phyloP scores from a whole-genome alignment of 2,888 invertebrate genomes.

The Microctonus aethiopoides region DNA sequence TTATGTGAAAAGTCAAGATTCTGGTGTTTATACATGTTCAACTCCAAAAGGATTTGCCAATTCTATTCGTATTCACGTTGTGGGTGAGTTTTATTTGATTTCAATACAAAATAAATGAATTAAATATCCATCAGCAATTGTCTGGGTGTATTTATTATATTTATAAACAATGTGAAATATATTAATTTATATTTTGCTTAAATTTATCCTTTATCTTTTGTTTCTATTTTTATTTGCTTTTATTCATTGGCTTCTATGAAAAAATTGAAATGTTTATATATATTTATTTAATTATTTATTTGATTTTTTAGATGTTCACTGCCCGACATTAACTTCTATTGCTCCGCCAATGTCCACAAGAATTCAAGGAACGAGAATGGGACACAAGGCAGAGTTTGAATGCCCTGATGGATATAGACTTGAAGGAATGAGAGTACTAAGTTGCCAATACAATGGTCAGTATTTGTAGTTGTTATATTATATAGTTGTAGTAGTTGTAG shows the following conservation, averaged over 20 bases:
- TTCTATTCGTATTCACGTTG: conserved; percentile 78
- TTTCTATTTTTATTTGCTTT: neutral
- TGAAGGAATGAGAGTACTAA: conserved; percentile 81
- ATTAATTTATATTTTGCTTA: too few species aligned
- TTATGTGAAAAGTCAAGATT: conserved; percentile 85
- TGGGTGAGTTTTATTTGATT: conserved; percentile 73
- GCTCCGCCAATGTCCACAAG: conserved; percentile 76
- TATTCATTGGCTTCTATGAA: too few species aligned
- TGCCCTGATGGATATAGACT: conserved; percentile 85
- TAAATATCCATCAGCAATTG: too few species aligned
- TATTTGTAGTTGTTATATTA: conserved; percentile 22
- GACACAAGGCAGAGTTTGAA: conserved; percentile 80
- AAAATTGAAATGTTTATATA: too few species aligned
- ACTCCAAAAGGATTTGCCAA: conserved; percentile 84
- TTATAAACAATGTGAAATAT: too few species aligned
- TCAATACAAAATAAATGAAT: neutral
- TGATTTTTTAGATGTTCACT: conserved; percentile 65
- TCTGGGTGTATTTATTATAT: too few species aligned
- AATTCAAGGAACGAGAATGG: conserved; percentile 82
- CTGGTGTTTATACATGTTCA: conserved; percentile 86
- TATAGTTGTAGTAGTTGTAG: too few species aligned
- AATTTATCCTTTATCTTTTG: too few species aligned
- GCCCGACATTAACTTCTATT: conserved; percentile 64
- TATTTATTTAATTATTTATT: neutral
- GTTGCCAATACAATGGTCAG: conserved; percentile 74